Evolutionary conservation across 2,888 invertebrate species (phyloP).

Genomic region (Parochlus steinenii): DNA sequence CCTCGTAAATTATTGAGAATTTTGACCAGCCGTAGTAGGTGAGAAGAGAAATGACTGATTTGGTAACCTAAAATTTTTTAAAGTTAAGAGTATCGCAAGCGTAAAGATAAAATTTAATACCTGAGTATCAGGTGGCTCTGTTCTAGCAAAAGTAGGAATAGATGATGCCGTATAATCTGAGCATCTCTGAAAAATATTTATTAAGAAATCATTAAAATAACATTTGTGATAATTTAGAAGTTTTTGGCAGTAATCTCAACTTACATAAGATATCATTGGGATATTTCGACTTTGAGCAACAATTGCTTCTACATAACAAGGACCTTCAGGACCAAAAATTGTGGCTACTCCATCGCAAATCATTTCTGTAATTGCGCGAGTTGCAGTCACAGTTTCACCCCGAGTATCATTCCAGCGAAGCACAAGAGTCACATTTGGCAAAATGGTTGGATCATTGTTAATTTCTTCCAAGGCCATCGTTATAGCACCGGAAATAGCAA

Average conservation of each 20-base stretch:
- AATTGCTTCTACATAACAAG: slow-evolving; percentile 87
- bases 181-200: slow-evolving; percentile 63
- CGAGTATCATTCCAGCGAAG: slow-evolving; percentile 71
- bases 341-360: slow-evolving; percentile 77
- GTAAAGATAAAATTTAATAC: too few species aligned
- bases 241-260: slow-evolving; percentile 27
- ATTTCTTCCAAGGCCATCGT: slow-evolving; percentile 57
- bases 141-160: slow-evolving; percentile 80
- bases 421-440: slow-evolving; percentile 56
- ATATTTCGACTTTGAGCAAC: slow-evolving; percentile 85
- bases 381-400: slow-evolving; percentile 71
- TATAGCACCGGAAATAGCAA: slow-evolving; percentile 80
- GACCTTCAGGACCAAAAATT: slow-evolving; percentile 91
- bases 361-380: slow-evolving; percentile 75
- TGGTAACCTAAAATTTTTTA: slow-evolving; percentile 53
- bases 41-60: slow-evolving; percentile 82
- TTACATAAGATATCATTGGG: slow-evolving; percentile 94
- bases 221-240: background rate
- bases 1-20: slow-evolving; percentile 77
- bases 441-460: slow-evolving; percentile 46
- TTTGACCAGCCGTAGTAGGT: slow-evolving; percentile 86
- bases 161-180: slow-evolving; percentile 76
- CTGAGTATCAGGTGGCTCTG: slow-evolving; percentile 88
- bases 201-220: slow-evolving; percentile 4
- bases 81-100: background rate